Percentiles rank a stretch among this genome's conserved stretches.
Conservation (phyloP, 2,888 invertebrate species). For the Nebria brevicollis region DNA sequence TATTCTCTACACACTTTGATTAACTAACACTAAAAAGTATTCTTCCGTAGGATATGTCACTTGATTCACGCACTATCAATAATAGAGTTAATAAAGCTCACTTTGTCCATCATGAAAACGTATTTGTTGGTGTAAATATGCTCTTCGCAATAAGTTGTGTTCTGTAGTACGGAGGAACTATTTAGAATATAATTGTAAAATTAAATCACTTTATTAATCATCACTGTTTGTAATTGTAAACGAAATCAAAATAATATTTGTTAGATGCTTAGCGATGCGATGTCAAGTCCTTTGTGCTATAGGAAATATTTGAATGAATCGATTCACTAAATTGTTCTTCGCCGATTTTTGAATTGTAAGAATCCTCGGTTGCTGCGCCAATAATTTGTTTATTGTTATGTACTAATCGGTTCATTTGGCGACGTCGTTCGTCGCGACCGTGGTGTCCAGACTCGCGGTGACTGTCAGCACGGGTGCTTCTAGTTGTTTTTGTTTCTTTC, state of each 20-base stretch:
- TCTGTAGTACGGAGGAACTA: too few species aligned
- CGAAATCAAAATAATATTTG: neutral
- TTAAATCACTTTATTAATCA: neutral
- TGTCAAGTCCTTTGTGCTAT: neutral
- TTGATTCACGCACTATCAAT: neutral
- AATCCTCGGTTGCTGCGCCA: neutral
- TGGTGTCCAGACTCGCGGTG: constrained; percentile 15
- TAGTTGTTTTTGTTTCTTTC: constrained; percentile 64
- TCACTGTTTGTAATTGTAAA: neutral
- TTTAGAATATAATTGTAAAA: neutral
- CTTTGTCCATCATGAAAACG: neutral
- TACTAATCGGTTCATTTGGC: neutral
- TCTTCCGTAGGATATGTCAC: neutral
- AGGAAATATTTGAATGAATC: neutral
- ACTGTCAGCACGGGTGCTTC: constrained; percentile 33
- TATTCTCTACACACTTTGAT: neutral
- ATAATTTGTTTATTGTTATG: constrained; percentile 6
- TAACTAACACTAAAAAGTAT: neutral
- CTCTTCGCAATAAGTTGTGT: neutral
- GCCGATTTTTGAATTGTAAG: neutral
- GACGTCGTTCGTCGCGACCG: constrained; percentile 3
- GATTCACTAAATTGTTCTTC: neutral
- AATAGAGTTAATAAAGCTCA: neutral
- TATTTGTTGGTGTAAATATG: neutral
- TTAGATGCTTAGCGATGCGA: neutral